Base-by-base conservation (phyloP, 2,797 vertebrate genomes). In the Centropyge bicolor region DNA sequence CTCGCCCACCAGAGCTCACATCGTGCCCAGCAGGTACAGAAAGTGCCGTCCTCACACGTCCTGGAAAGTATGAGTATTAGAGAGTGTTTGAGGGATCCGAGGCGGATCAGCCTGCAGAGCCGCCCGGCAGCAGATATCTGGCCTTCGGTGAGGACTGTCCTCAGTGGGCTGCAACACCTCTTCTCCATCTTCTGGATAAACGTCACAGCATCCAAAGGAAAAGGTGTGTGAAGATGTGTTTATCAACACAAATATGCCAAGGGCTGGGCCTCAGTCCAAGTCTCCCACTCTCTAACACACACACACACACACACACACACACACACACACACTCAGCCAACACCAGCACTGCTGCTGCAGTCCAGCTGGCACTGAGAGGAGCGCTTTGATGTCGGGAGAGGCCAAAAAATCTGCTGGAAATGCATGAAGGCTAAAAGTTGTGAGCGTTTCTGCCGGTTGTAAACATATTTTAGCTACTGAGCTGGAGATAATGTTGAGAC, bases 331-430 rank as follows among this genome's bases (percentile, higher is more conserved):
- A 61, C 61, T 8, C 49, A 69, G 48, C 56, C 82, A 87, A 70
- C 73, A 8, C 61, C 75, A 73, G 49, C 70, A 54, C 78, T 76
- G 76, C 82, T 81, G 72, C 46, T 78, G 65, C 80, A 51, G 82
- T 89, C 90, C 90, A 94, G 86, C 89, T 93, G 91, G 93, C 89
- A 88, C 68, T 54, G 57, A 86, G 72, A 79, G 17, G 19, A 71
- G 76, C 41, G 49, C 88, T 93, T 93, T 92, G 92, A 94, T 91
- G 90, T 91, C 55, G 60, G 65, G 19, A 65, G 66, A 80, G 69
- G 84, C 86, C 73, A 85, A 82, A 82, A 65, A 86, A 82, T 76
- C 45, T 56, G 65, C 84, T 88, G 86, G 86, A 89, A 86, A 77
- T 82, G 80, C 87, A 92, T 89, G 80, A 91, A 87, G 81, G 84